phyloP scores from a whole-genome alignment of 2,797 vertebrate genomes.

The Nasua narica region DNA sequence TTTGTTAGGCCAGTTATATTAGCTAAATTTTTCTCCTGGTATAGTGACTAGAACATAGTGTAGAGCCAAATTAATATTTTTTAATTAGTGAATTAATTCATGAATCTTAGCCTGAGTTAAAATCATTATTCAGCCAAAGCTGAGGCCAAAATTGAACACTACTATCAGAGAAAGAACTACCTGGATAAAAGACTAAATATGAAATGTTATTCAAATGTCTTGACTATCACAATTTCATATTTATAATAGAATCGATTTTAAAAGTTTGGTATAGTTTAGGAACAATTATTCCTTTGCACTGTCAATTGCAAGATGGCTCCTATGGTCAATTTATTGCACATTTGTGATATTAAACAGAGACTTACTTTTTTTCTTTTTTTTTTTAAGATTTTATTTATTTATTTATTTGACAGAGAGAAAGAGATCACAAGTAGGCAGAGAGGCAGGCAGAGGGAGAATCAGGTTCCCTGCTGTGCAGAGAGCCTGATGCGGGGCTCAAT shows the following conservation, averaged over 20 bases:
- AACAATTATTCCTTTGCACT: not conserved
- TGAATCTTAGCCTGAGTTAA: not conserved
- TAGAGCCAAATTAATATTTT: slow-evolving; percentile 38
- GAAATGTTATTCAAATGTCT: not conserved
- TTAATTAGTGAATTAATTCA: not conserved
- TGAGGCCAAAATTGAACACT: not conserved
- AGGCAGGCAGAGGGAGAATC: too few species aligned
- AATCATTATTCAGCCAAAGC: not conserved
- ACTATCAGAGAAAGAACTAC: not conserved
- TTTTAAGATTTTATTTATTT: too few species aligned
- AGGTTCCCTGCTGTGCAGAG: too few species aligned
- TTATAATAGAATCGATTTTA: not conserved
- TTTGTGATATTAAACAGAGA: not conserved
- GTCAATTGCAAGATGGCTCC: not conserved
- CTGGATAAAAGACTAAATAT: not conserved
- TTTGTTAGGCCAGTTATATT: not conserved
- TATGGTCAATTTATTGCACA: not conserved
- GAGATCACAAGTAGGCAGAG: too few species aligned
- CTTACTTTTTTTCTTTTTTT: not conserved
- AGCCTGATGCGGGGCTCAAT: too few species aligned
- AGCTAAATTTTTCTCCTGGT: not conserved
- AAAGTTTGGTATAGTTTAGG: not conserved
- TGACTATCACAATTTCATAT: not conserved
- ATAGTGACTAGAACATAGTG: not conserved
- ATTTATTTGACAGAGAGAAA: too few species aligned